Evolutionary conservation across 2,888 invertebrate genomes (phyloP).

Genomic region (Melipona beecheii): DNA sequence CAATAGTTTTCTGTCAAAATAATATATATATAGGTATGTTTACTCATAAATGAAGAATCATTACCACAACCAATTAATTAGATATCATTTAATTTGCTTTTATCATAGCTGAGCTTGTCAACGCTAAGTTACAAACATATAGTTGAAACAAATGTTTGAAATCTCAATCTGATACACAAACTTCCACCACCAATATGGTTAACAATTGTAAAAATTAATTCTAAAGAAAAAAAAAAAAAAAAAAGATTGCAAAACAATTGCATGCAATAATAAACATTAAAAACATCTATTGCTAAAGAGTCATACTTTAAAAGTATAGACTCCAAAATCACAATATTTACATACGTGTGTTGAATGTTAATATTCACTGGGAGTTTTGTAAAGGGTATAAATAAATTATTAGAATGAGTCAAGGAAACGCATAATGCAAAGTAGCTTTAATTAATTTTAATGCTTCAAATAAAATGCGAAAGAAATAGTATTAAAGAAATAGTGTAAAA

Average conservation of each 20-base stretch:
- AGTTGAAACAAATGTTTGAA: conserved; percentile 7
- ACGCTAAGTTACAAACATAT: conserved; percentile 6
- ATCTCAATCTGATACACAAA: conserved; percentile 52
- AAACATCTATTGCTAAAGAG: conserved; percentile 39
- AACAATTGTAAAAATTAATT: conserved; percentile 32
- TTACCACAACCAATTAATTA: conserved; percentile 10
- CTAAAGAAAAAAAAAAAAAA: conserved; percentile 27
- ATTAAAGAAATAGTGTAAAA: background rate
- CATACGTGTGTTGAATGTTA: conserved; percentile 12
- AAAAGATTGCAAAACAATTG: conserved; percentile 29
- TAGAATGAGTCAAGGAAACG: conserved; percentile 9
- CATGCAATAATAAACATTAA: conserved; percentile 61
- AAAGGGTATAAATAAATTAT: conserved; percentile 9
- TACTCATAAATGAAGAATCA: background rate
- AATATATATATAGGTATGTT: background rate
- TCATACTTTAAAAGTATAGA: conserved; percentile 29
- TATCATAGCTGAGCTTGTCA: background rate
- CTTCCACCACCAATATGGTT: conserved; percentile 69
- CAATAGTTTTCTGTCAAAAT: background rate
- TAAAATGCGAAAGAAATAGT: conserved; percentile 21
- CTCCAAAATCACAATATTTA: conserved; percentile 30
- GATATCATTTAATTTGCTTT: conserved; percentile 4
- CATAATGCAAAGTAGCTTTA: conserved; percentile 21
- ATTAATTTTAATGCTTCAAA: conserved; percentile 33
- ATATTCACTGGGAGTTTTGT: conserved; percentile 5